A percentile compares a stretch with the other conserved stretches of the same genome.
phyloP scores from a whole-genome alignment of 2,888 invertebrate genomes.

The Eupithecia inturbata region DNA sequence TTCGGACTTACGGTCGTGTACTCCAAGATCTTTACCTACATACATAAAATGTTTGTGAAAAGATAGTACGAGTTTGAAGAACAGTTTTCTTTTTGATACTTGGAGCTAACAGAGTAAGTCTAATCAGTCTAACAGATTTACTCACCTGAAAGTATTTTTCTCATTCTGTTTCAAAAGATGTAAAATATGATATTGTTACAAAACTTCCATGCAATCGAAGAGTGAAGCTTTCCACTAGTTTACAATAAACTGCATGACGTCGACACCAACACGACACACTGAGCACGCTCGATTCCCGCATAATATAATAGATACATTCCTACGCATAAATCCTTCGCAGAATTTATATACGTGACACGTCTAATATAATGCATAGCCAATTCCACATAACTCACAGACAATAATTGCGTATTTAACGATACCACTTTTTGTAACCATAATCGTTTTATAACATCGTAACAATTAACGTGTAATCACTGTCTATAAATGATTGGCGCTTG shows the following conservation, averaged over 20 bases:
- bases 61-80: neutral
- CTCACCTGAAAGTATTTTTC: neutral
- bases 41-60: neutral
- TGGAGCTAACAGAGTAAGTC: neutral
- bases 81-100: neutral
- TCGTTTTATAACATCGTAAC: conserved; percentile 73
- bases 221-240: neutral
- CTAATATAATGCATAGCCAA: conserved; percentile 21
- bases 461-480: conserved; percentile 80
- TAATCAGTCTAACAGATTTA: neutral
- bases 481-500: conserved; percentile 70
- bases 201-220: neutral
- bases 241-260: conserved; percentile 46
- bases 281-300: conserved; percentile 42
- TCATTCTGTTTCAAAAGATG: neutral
- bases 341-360: conserved; percentile 42
- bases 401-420: conserved; percentile 51
- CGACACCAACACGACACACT: conserved; percentile 40
- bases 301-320: conserved; percentile 43
- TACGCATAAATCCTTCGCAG: conserved; percentile 53
- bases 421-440: conserved; percentile 66
- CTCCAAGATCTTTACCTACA: conserved; percentile 23
- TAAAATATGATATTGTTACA: neutral
- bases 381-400: conserved; percentile 21
- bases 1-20: conserved; percentile 41